phyloP scores from a whole-genome alignment of 2,797 vertebrate genomes.

The Sebastes umbrosus region DNA sequence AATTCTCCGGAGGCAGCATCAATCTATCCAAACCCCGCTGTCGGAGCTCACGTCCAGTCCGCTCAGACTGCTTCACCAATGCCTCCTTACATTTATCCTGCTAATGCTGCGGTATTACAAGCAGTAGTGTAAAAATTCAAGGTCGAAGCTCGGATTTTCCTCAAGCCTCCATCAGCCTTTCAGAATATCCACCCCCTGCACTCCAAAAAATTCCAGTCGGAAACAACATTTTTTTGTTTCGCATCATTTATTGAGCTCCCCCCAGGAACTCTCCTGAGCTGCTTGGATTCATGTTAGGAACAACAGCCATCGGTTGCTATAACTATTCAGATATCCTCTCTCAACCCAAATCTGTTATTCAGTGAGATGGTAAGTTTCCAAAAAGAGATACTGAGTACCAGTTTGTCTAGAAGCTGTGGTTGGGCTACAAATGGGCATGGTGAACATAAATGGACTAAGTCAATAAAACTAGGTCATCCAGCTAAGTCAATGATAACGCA shows the following conservation, averaged over 20 bases:
- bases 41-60: conserved; percentile 16
- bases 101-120: background rate
- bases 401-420: background rate
- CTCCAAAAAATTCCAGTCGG: background rate
- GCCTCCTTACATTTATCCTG: conserved; percentile 9
- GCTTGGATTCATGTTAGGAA: conserved; percentile 1
- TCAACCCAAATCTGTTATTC: background rate
- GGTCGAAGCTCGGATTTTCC: background rate
- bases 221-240: conserved; percentile 4
- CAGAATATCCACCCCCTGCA: background rate
- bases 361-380: background rate
- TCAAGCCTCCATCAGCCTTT: background rate
- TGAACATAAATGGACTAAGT: background rate
- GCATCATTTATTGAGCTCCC: background rate
- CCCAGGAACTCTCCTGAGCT: background rate
- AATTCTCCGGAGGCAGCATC: conserved; percentile 18
- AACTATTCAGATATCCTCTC: background rate
- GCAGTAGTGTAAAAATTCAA: background rate
- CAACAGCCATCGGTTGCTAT: background rate
- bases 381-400: background rate
- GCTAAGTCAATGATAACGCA: background rate
- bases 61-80: conserved; percentile 1
- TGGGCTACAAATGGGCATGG: background rate
- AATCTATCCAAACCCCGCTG: conserved; percentile 24
- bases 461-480: background rate